Evolutionary conservation across 2,797 vertebrate genomes (phyloP).

Genomic region (Gallirallus australis): DNA sequence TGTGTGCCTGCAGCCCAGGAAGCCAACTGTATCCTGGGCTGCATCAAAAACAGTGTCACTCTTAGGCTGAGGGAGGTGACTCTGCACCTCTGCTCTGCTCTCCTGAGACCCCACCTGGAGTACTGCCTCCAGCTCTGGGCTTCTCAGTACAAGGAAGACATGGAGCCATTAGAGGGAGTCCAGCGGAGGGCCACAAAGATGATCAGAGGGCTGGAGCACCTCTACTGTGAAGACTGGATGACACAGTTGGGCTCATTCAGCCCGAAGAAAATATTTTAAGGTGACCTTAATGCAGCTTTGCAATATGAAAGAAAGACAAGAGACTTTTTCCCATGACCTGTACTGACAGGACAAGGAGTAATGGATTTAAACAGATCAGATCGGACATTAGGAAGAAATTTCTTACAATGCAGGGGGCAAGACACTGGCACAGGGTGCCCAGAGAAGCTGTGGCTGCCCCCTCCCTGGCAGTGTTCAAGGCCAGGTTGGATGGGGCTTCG

Average conservation of each 20-base stretch:
- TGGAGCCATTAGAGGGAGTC: fast-evolving
- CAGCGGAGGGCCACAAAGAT: neutral
- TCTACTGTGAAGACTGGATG: neutral
- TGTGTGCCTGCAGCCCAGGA: neutral
- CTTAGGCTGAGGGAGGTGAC: neutral
- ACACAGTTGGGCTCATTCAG: neutral
- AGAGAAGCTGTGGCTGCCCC: neutral
- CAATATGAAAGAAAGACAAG: neutral
- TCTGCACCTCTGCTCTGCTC: neutral
- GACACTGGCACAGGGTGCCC: neutral
- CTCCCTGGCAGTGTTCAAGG: no score
- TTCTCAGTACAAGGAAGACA: fast-evolving
- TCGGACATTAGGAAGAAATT: neutral
- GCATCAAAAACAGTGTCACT: neutral
- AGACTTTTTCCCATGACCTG: neutral
- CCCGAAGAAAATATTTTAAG: neutral
- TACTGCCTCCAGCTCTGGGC: neutral
- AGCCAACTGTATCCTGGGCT: fast-evolving
- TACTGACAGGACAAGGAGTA: neutral
- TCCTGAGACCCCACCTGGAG: fast-evolving
- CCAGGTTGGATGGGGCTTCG: fast-evolving
- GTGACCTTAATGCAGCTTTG: neutral
- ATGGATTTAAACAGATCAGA: neutral
- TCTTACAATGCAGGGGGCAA: neutral
- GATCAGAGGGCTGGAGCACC: neutral